Evolutionary conservation across 2,888 invertebrate species (phyloP), one percentile per base, ranked within the genome.

Genomic region (Acrobeloides nanus): DNA sequence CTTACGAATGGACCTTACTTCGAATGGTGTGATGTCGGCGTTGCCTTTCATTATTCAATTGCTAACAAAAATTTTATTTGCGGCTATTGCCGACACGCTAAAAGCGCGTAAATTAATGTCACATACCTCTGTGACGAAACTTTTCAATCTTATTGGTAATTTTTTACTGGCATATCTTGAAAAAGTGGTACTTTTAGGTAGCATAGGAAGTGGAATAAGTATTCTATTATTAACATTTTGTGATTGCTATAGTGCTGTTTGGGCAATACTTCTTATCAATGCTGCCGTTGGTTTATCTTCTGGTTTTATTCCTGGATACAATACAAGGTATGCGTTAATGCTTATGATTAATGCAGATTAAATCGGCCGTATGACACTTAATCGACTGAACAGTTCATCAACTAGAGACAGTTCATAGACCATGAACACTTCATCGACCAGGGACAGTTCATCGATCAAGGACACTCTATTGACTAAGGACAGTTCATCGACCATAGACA

Each of bases 271-370:
- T 10, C 51, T 68, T 17, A 60, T 68, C n/a, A 57, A 59, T 26
- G 27, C 55, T 4, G 66, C 71, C 1, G 61, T 71, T 57, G 64
- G 68, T 3, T 59, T 71, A 41, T 60, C 62, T 8, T 66, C 66
- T n/a, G 71, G 71, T 18, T 71, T 62, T 49, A 65, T 71, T 15
- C 71, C 71, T 12, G 71, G 71, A 17, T 71, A 72, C 54, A 70
- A 64, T 34, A 71, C 71, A 12, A 67, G 61, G 61, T 61, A 18
- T 41, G 8, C 34, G 15, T 7, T 39, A n/a, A n/a, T n/a, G n/a
- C n/a, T n/a, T n/a, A n/a, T n/a, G n/a, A n/a, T n/a, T n/a, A n/a
- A n/a, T n/a, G n/a, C n/a, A n/a, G n/a, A n/a, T n/a, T n/a, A n/a
- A n/a, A n/a, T n/a, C n/a, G n/a, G n/a, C n/a, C n/a, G n/a, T n/a